Percentiles rank a stretch among this genome's conserved stretches.
Evolutionary conservation across 2,888 invertebrate species (phyloP).

Genomic region (Agelastica alni): DNA sequence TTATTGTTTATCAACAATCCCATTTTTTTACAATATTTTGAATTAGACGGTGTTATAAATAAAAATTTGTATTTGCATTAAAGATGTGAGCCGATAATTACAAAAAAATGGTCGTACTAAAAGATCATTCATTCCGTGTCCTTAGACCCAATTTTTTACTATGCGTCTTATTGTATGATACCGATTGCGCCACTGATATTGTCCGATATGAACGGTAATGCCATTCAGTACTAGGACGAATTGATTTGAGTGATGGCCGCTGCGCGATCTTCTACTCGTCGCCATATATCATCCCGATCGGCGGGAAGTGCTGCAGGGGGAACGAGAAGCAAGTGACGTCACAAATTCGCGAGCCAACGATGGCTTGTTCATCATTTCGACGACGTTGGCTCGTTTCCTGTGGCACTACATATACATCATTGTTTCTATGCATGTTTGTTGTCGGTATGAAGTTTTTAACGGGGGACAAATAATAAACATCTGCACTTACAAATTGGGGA

Average conservation of each 20-base stretch:
- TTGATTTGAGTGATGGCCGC: constrained; percentile 64
- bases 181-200: constrained; percentile 1
- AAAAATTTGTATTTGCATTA: too few species aligned
- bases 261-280: constrained; percentile 62
- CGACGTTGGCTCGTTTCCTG: not conserved
- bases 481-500: constrained; percentile 5
- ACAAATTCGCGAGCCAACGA: constrained; percentile 46
- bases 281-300: constrained; percentile 63
- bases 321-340: constrained; percentile 55
- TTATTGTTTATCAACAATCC: too few species aligned
- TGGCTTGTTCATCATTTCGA: constrained; percentile 45
- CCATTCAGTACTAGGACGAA: constrained; percentile 34
- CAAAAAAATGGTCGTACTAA: too few species aligned
- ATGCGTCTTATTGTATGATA: too few species aligned
- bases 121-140: too few species aligned
- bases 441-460: constrained; percentile 30
- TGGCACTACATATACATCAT: constrained; percentile 42
- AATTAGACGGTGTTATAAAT: too few species aligned
- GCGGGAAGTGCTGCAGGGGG: not conserved
- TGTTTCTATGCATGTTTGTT: constrained; percentile 48
- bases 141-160: too few species aligned
- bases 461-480: constrained; percentile 6
- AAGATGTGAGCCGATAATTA: too few species aligned
- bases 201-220: constrained; percentile 10
- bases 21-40: too few species aligned